Conservation (phyloP, 2,888 invertebrate genomes). For the Pelosia muscerda region DNA sequence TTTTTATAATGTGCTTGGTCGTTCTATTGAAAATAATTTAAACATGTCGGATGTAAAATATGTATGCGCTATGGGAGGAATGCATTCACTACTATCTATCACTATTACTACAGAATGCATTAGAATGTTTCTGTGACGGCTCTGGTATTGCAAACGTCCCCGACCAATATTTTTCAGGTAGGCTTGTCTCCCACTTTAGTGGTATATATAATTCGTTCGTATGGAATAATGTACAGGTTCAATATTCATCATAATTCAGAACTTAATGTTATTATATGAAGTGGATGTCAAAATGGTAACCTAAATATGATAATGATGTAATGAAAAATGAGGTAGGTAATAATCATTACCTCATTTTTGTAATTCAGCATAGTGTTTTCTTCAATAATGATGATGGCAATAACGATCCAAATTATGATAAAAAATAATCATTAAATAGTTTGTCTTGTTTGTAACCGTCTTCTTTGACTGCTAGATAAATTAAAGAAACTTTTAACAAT, state of each 20-base stretch:
- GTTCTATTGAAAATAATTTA: not conserved
- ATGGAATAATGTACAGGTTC: not conserved
- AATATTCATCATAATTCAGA: not conserved
- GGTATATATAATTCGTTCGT: no score
- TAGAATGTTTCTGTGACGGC: no score
- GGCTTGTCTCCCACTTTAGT: no score
- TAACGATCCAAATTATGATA: not conserved
- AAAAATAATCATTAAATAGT: not conserved
- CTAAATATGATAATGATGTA: no score
- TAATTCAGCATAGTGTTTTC: not conserved
- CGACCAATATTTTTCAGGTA: no score
- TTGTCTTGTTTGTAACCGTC: slow-evolving; percentile 24
- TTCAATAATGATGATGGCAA: not conserved
- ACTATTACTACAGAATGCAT: no score
- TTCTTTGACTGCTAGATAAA: slow-evolving; percentile 37
- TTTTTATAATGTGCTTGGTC: not conserved
- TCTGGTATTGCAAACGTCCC: no score
- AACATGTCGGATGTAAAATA: not conserved
- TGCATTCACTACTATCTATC: not conserved
- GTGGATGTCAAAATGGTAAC: not conserved
- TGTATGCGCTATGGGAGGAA: not conserved
- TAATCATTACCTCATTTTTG: not conserved
- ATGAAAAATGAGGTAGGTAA: no score
- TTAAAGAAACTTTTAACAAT: slow-evolving; percentile 30
- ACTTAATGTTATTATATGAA: not conserved